A percentile compares a stretch with the other conserved stretches of the same genome.
These are phyloP conservation scores for Luidia sarsii DNA, from an alignment of 53 echinoderm and acorn worm genomes.

Conservation along the genomic window DNA sequence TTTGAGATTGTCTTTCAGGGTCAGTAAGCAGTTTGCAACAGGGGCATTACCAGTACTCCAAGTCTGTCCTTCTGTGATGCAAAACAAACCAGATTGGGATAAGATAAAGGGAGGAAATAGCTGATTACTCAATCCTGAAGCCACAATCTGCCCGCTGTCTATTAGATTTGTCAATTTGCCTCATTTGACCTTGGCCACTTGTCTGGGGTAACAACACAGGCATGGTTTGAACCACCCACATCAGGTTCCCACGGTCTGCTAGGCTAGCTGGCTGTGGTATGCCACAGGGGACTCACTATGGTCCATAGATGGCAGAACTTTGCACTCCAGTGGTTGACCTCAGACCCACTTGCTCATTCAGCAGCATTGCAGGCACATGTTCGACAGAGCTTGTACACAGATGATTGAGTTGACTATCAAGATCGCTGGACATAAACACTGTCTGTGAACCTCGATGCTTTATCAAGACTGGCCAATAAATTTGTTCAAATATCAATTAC, in stretches of 20 bases:
- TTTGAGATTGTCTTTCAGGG: not conserved
- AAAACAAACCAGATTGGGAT: not conserved
- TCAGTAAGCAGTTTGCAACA: not conserved
- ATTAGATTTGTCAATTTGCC: slow-evolving; percentile 11
- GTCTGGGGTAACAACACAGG: not conserved
- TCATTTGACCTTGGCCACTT: not conserved
- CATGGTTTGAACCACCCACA: slow-evolving; percentile 9
- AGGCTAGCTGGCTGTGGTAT: no score
- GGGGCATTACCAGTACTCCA: not conserved
- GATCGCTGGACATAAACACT: no score
- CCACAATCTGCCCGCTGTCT: slow-evolving; percentile 32
- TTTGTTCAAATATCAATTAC: no score
- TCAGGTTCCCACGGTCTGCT: slow-evolving; percentile 3
- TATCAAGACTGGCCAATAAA: no score
- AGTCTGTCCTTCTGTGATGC: not conserved
- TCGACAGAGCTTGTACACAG: no score
- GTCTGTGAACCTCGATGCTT: no score
- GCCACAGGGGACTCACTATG: no score
- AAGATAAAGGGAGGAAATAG: slow-evolving; percentile 13
- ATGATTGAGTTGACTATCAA: no score
- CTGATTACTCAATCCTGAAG: slow-evolving; percentile 35
- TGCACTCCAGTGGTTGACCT: no score
- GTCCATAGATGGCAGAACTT: no score
- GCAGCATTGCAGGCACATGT: no score
- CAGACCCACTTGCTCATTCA: no score